Evolutionary conservation across 2,113 vertebrate species (phyloP), one percentile per base, ranked within the genome.

Genomic region (Petrocephalus microphthalmus): DNA sequence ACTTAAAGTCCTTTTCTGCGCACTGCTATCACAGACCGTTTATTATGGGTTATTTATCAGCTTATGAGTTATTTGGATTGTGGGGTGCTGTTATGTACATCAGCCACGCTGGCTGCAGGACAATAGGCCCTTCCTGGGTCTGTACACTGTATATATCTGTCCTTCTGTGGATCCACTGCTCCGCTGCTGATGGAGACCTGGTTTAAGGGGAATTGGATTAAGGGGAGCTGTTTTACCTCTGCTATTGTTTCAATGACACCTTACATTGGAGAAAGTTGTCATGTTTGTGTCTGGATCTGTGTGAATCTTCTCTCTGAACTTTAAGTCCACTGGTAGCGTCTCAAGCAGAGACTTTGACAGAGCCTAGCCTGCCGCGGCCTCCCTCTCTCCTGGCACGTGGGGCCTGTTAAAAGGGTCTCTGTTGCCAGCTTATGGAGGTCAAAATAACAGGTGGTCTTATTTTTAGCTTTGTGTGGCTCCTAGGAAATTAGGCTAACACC

Each of bases 381-480:
- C 88, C 87, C 90, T 88, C 86, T 90, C 71, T n/a, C n/a, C 51
- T 87, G 89, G 83, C 85, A 91, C 11, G n/a, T 87, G 89, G 67
- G 90, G 90, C 90, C 91, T 91, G 91, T 91, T 88, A 92, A 91
- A 92, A 90, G 78, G 89, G 89, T 88, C 85, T 56, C 84, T 89
- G 94, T 92, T 93, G 92, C 93, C 92, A 90, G 29, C 67, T 20
- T 20, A 87, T 83, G 45, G 86, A 64, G 57, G 25, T 84, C n/a
- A 42, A 89, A 87, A 87, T 84, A 84, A 54, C 89, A 89, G 89
- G 81, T 87, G 86, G 86, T 78, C 74, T 64, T 87, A 87, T 89
- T 88, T 89, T 89, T 89, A 89, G 88, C 25, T 53, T 78, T 54
- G 17, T 51, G 84, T 33, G 22, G 25, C n/a, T 56, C 51, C 83